A percentile compares a stretch with the other conserved stretches of the same genome.
phyloP scores from a whole-genome alignment of 64 coral and sea anemone species.

The Pocillopora verrucosa region DNA sequence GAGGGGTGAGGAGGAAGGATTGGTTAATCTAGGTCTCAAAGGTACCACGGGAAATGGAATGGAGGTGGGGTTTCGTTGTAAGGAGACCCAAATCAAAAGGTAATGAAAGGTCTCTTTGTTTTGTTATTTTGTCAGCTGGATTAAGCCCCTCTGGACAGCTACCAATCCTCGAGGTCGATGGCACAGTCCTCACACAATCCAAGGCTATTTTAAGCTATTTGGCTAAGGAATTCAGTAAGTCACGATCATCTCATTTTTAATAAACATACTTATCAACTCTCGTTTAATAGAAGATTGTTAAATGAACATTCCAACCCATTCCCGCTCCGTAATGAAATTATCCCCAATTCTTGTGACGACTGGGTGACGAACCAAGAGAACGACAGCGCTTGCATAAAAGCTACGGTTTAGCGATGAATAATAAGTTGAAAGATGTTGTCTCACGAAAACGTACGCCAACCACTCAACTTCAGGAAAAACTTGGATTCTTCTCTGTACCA shows the following conservation, averaged over 20 bases:
- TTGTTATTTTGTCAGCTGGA: not conserved
- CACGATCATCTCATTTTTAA: no score
- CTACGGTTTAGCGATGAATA: not conserved
- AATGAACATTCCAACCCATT: not conserved
- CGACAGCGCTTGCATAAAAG: not conserved
- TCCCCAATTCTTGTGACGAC: not conserved
- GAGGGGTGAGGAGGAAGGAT: no score
- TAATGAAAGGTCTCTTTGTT: no score
- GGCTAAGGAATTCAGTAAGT: conserved; percentile 16
- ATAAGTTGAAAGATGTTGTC: not conserved
- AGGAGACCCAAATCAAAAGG: not conserved
- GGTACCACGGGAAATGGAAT: no score
- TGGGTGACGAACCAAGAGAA: no score
- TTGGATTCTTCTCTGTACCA: no score
- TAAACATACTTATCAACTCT: no score
- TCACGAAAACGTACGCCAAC: not conserved
- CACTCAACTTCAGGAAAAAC: no score
- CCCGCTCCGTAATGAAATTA: not conserved
- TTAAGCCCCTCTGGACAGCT: conserved; percentile 20
- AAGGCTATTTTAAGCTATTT: conserved; percentile 40
- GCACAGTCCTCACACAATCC: conserved; percentile 6
- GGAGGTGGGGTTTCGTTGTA: not conserved
- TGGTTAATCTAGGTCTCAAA: no score
- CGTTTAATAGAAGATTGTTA: not conserved
- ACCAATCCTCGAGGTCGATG: conserved; percentile 11